Evolutionary conservation across 1,140 invertebrate species (phyloP).

Genomic region (Melipona quadrifasciata): DNA sequence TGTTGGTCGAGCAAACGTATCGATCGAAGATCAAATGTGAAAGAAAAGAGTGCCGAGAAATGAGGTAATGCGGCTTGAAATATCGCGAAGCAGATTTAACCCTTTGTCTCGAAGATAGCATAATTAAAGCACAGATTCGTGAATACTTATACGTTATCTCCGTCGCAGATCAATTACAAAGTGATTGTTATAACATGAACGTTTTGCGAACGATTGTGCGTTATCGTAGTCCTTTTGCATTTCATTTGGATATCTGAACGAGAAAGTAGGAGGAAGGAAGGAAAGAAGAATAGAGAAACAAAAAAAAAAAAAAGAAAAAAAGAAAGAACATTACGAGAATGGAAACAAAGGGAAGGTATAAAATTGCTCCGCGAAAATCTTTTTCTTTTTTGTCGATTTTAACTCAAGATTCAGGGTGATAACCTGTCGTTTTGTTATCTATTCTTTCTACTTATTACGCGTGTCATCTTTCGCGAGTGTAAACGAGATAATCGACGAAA

Average conservation of each 20-base stretch:
- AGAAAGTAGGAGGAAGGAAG: neutral
- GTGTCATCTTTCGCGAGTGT: conserved; percentile 28
- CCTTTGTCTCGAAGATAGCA: neutral
- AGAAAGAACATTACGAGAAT: neutral
- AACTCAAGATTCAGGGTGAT: neutral
- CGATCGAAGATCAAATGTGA: conserved; percentile 1
- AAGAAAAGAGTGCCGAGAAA: neutral
- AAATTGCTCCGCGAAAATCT: conserved; percentile 41
- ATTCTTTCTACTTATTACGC: conserved; percentile 27
- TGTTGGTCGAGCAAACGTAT: conserved; percentile 25
- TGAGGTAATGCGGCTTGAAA: neutral
- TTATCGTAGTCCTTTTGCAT: neutral
- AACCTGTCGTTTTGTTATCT: neutral
- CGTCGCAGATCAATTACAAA: neutral
- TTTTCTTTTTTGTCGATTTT: neutral
- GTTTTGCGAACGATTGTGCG: neutral
- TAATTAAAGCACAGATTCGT: neutral
- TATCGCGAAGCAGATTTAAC: conserved; percentile 11
- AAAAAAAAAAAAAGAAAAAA: neutral
- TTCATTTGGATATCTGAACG: neutral
- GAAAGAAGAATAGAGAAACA: neutral
- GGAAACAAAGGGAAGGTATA: conserved; percentile 6
- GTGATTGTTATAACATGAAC: neutral
- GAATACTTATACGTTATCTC: neutral
- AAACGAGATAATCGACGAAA: conserved; percentile 32